Conservation (phyloP, 2,797 vertebrate genomes). For the Otolemur crassicaudatus region DNA sequence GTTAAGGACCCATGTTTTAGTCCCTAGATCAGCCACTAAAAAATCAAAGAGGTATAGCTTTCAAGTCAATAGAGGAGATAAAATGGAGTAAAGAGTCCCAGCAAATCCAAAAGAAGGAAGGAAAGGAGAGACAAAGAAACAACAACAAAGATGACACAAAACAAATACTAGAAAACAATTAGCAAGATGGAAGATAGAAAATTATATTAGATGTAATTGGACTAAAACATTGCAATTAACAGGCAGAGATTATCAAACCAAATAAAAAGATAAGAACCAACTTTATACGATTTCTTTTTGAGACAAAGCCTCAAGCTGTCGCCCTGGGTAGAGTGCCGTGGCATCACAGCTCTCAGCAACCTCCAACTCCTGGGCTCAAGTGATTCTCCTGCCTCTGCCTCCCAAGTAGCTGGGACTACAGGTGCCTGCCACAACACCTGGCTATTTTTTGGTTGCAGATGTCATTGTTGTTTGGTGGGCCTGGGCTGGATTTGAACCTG, state of each 20-base stretch:
- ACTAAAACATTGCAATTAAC: slow-evolving; percentile 11
- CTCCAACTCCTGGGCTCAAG: no score
- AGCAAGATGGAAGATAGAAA: background rate
- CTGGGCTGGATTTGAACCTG: no score
- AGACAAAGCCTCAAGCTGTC: no score
- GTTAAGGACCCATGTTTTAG: background rate
- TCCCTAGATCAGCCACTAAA: background rate
- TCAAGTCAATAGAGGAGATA: background rate
- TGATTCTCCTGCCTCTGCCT: no score
- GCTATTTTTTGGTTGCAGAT: no score
- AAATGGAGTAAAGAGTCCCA: background rate
- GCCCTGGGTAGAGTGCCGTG: no score
- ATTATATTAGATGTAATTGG: slow-evolving; percentile 30
- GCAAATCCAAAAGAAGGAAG: background rate
- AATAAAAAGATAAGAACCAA: background rate
- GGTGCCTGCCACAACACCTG: no score
- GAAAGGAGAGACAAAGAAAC: background rate
- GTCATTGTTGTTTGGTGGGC: no score
- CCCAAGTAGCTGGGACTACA: no score
- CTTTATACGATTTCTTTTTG: background rate
- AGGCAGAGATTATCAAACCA: slow-evolving; percentile 46
- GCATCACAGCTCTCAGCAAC: no score
- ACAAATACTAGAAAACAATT: slow-evolving; percentile 15
- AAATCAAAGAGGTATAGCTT: background rate
- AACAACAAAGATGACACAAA: background rate